Evolutionary conservation across 2,113 vertebrate genomes (phyloP), one percentile per base, ranked within the genome.

Genomic region (Paradoxurus hermaphroditus): DNA sequence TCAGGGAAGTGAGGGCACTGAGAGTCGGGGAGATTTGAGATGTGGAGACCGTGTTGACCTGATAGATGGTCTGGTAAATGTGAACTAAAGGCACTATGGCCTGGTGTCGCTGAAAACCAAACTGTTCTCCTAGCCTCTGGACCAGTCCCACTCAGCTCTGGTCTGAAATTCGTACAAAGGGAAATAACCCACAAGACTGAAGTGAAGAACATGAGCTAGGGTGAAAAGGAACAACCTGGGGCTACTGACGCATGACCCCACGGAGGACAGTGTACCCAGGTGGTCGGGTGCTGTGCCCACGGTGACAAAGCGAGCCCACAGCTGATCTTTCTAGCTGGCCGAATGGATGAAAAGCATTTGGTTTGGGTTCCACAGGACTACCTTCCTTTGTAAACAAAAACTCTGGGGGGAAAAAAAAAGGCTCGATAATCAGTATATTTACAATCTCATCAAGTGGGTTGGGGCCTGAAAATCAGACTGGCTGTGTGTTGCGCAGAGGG

Each of bases 381-480:
- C 53, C 67, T 92, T 87, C 67, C 82, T 92, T 94, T 51, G 56
- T 72, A 90, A 97, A 87, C 27, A 94, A 68, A 95, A 85, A 12
- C 86, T 92, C 46, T 87, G 73, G 1, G 59, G n/a, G 18, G 5
- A 53, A 53, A 16, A 46, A 95, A 62, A 14, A 25, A 59, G 86
- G 31, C 82, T 77, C 65, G 25, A 72, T 39, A 19, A 93, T 75
- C 68, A 56, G 36, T 86, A 15, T 53, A 86, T 75, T 79, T 39
- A 72, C 18, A 72, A 90, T 75, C 18, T 16, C 3, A 1, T 21
- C 41, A 41, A 78, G 44, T n/a, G 8, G 5, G 27, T 4, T 83
- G 14, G 14, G 44, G 49, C 51, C 92, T 82, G 19, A 49, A 90
- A 86, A 90, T 92, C 70, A 94, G 53, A 68, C n/a, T 23, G 25